A percentile compares a stretch with the other conserved stretches of the same genome.
These are phyloP conservation scores for Amiota mariae DNA, from an alignment of 2,888 invertebrate genomes.

Conservation along the genomic window DNA sequence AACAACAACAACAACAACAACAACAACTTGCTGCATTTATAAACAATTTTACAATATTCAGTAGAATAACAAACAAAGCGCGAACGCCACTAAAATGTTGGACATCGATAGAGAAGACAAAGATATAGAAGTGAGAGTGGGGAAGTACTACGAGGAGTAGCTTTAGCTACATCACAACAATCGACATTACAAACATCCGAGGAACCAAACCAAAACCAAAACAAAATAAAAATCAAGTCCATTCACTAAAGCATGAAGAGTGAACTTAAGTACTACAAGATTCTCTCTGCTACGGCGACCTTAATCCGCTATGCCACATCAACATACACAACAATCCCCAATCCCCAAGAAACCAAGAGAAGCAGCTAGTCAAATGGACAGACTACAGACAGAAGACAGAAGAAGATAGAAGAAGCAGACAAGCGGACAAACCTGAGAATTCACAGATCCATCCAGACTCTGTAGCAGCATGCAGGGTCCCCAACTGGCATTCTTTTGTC, in stretches of 20 bases:
- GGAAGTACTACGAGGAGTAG: no score
- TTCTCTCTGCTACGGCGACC: constrained; percentile 39
- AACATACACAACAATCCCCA: constrained; percentile 27
- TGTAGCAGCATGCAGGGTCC: neutral
- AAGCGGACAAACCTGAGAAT: constrained; percentile 29
- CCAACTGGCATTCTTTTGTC: constrained; percentile 56
- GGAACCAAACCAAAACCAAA: constrained; percentile 27
- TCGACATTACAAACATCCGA: neutral
- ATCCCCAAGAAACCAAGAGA: neutral
- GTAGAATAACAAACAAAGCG: constrained; percentile 62
- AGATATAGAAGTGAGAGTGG: neutral
- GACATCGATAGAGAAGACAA: constrained; percentile 55
- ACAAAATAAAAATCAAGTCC: constrained; percentile 11
- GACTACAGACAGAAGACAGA: neutral
- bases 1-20: constrained; percentile 3
- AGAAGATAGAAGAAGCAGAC: no score
- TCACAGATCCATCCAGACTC: neutral
- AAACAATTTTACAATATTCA: constrained; percentile 34
- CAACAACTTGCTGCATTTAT: constrained; percentile 29
- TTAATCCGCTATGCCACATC: constrained; percentile 55
- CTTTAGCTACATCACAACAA: neutral
- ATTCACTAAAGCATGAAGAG: constrained; percentile 61
- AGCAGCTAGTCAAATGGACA: neutral
- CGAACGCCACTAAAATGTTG: constrained; percentile 48
- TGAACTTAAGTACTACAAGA: constrained; percentile 42